Percentiles rank a stretch among this genome's conserved stretches.
These are phyloP conservation scores for Cheumatopsyche charites DNA, from an alignment of 1,140 invertebrate genomes.

Conservation along the genomic window DNA sequence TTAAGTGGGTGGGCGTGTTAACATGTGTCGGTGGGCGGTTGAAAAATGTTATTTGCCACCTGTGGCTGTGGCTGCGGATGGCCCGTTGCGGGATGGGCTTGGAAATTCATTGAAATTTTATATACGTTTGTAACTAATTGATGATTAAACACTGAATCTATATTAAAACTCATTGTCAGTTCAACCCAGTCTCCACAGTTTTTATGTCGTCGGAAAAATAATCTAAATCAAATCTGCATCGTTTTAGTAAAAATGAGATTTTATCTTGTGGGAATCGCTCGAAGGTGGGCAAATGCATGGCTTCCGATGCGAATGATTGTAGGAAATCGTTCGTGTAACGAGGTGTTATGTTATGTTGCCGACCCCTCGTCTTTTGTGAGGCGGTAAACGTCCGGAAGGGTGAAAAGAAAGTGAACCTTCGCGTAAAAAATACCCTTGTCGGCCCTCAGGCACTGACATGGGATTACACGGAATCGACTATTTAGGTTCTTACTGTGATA, in stretches of 20 bases:
- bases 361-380: constrained; percentile 18
- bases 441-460: constrained; percentile 39
- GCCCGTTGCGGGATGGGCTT: not conserved
- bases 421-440: constrained; percentile 35
- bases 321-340: constrained; percentile 42
- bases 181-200: too few species aligned
- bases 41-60: constrained; percentile 35
- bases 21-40: constrained; percentile 25
- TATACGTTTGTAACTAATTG: too few species aligned
- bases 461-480: constrained; percentile 39
- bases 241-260: too few species aligned
- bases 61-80: constrained; percentile 17
- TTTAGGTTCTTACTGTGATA: not conserved
- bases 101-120: too few species aligned
- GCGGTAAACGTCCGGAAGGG: constrained; percentile 37
- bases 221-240: too few species aligned
- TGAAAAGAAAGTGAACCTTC: constrained; percentile 32
- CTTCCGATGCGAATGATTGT: not conserved
- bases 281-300: too few species aligned
- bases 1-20: constrained; percentile 19
- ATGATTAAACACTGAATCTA: too few species aligned
- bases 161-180: too few species aligned
- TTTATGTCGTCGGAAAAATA: too few species aligned
- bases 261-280: too few species aligned
- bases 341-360: constrained; percentile 36